Conservation (phyloP, 2,888 invertebrate species). For the Drosophila aldrichi region DNA sequence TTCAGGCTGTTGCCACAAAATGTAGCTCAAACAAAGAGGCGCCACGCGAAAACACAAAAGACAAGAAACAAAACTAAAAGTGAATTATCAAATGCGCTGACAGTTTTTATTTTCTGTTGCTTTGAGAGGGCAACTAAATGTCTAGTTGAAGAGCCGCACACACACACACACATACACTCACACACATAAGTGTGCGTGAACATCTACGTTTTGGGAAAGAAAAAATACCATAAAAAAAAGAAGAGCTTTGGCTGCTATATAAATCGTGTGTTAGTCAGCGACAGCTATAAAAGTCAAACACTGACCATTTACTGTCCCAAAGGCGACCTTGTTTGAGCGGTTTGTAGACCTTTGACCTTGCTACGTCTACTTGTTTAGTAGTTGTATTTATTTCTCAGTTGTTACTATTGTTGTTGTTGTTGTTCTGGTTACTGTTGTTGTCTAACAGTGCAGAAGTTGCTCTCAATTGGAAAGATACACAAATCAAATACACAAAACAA, state of each 20-base stretch:
- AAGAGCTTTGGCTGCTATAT: constrained; percentile 43
- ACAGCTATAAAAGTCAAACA: constrained; percentile 74
- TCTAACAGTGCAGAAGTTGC: constrained; percentile 68
- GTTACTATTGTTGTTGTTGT: constrained; percentile 31
- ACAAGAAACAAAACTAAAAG: constrained; percentile 48
- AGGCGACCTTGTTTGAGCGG: constrained; percentile 68
- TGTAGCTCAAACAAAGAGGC: constrained; percentile 65
- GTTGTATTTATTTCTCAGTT: constrained; percentile 42
- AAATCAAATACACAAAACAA: constrained; percentile 30
- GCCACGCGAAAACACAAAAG: constrained; percentile 48
- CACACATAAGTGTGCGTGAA: no score
- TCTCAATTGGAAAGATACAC: constrained; percentile 77
- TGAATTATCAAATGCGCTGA: constrained; percentile 75
- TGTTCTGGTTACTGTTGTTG: constrained; percentile 30
- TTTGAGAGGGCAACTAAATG: constrained; percentile 45
- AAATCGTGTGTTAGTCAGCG: constrained; percentile 73
- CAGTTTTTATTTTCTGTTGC: constrained; percentile 61
- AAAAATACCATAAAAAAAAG: background rate
- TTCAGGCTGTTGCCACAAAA: constrained; percentile 71
- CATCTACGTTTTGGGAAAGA: background rate
- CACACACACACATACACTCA: background rate
- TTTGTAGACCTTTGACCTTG: constrained; percentile 79
- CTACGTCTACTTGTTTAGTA: constrained; percentile 57
- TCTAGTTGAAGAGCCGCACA: constrained; percentile 11
- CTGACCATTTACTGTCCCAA: constrained; percentile 73